These are phyloP conservation scores for Drosophila trichaetosa DNA, from an alignment of 2,888 invertebrate species.

Conservation along the genomic window DNA sequence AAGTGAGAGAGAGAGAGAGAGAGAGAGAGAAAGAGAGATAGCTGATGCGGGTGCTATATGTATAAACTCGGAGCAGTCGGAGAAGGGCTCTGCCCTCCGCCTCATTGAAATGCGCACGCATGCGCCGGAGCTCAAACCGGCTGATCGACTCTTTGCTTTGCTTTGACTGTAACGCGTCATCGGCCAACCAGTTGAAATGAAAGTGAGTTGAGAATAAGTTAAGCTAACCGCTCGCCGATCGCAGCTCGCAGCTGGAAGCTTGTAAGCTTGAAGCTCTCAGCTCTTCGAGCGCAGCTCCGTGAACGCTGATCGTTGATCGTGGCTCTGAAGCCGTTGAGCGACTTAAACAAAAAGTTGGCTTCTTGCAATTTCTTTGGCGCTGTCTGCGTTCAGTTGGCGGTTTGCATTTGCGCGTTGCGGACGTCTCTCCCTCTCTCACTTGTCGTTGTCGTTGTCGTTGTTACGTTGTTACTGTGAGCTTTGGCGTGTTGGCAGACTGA, in stretches of 20 bases:
- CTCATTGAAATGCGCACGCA: constrained; percentile 76
- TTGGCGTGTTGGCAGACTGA: constrained; percentile 9
- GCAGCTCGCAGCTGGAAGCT: background rate
- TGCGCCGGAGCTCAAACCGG: constrained; percentile 59
- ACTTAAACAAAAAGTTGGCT: constrained; percentile 58
- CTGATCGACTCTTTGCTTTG: constrained; percentile 30
- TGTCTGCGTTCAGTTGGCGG: constrained; percentile 80
- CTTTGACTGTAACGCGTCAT: constrained; percentile 21
- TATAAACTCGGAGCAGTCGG: constrained; percentile 32
- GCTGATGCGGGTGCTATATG: constrained; percentile 9
- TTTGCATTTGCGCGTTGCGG: constrained; percentile 77
- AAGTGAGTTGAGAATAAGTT: constrained; percentile 70
- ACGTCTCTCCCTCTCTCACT: constrained; percentile 58
- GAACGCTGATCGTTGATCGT: constrained; percentile 19
- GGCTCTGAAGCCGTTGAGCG: constrained; percentile 31
- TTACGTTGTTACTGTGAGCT: background rate
- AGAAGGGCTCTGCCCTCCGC: constrained; percentile 40
- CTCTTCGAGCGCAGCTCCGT: background rate
- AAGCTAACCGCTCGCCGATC: constrained; percentile 14
- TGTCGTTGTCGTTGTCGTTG: background rate
- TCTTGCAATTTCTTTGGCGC: constrained; percentile 80
- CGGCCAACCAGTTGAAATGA: constrained; percentile 66
- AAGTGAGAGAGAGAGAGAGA: background rate
- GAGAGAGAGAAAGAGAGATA: background rate
- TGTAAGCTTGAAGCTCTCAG: constrained; percentile 7